Base-by-base conservation (phyloP, 2,797 vertebrate genomes). In the Sebastes goodei region DNA sequence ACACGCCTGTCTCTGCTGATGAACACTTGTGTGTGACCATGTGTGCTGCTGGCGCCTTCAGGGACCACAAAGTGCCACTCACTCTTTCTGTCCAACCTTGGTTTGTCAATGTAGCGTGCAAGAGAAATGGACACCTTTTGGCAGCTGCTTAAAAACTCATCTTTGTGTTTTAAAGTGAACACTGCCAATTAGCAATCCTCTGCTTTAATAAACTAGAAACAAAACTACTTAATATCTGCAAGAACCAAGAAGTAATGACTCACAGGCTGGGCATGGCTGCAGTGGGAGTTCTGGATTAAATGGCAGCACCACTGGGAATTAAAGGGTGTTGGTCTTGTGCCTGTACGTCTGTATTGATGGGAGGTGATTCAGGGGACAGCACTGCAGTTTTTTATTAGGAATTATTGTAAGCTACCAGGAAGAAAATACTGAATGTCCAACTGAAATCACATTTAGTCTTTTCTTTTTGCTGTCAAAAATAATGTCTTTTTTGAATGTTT, bases 1-100 rank as follows among this genome's bases (percentile, higher is more conserved):
- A 82, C 82, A 82, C 6, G 42, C 69, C 84, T 77, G 75, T 90
- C 88, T 88, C 79, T 81, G 71, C 46, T 84, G 88, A 91, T 90
- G 78, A 92, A 86, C 83, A 66, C 65, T 78, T 60, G 68, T 83
- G 88, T 82, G 83, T 90, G 88, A 86, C 82, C 71, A 76, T 76
- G 73, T 84, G 86, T 88, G 78, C 67, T n/a, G n/a, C 60, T 35
- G 53, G 59, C 82, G 72, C 79, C 87, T 86, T 88, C 84, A 71
- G 85, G 86, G 86, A 88, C 52, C 82, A 84, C 20, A 88, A 83
- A 85, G 78, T 86, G 85, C 71, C 64, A 81, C 49, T 91, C 73
- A 66, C 57, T 74, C 61, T 89, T 52, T 83, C 55, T 79, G 42
- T 75, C 53, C 78, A 84, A 64, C 79, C 88, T 89, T 78, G 70